phyloP scores from a whole-genome alignment of 53 echinoderm and acorn worm genomes.

The Luidia sarsii region DNA sequence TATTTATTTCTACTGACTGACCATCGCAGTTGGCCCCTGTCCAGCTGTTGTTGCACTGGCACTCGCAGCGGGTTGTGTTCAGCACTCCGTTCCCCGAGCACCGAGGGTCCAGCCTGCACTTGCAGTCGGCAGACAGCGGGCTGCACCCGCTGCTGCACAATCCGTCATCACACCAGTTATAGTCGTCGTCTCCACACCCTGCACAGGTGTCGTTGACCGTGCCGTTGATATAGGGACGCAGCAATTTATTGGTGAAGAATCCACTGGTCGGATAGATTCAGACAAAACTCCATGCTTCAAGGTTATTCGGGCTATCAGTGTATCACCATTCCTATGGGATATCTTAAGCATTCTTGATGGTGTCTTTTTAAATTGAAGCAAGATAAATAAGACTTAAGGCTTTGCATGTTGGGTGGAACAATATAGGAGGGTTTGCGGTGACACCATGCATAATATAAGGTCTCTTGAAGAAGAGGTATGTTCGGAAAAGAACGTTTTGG shows the following conservation, averaged over 20 bases:
- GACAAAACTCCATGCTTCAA: too few relatives aligned
- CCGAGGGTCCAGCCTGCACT: not conserved
- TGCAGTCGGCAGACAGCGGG: not conserved
- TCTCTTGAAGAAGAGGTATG: too few relatives aligned
- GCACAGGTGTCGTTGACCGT: slow-evolving; percentile 34
- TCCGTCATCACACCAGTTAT: slow-evolving; percentile 58
- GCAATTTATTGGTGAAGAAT: not conserved
- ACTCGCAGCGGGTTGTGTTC: not conserved
- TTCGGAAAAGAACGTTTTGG: too few relatives aligned
- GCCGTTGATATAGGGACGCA: slow-evolving; percentile 11
- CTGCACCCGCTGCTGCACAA: slow-evolving; percentile 39
- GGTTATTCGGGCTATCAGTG: too few relatives aligned
- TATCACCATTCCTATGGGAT: too few relatives aligned
- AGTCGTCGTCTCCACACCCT: slow-evolving; percentile 29
- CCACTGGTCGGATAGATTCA: too few relatives aligned
- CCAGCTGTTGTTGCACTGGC: slow-evolving; percentile 4
- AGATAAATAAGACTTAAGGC: too few relatives aligned
- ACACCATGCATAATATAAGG: too few relatives aligned
- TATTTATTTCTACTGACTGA: not conserved
- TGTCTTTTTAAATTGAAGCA: too few relatives aligned
- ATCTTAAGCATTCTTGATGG: too few relatives aligned
- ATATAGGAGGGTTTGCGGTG: too few relatives aligned
- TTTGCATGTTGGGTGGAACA: too few relatives aligned
- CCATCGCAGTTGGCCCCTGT: not conserved
- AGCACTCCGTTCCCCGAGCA: slow-evolving; percentile 11